These are phyloP conservation scores for Hetaerina titia DNA, from an alignment of 2,888 invertebrate genomes.

Conservation along the genomic window DNA sequence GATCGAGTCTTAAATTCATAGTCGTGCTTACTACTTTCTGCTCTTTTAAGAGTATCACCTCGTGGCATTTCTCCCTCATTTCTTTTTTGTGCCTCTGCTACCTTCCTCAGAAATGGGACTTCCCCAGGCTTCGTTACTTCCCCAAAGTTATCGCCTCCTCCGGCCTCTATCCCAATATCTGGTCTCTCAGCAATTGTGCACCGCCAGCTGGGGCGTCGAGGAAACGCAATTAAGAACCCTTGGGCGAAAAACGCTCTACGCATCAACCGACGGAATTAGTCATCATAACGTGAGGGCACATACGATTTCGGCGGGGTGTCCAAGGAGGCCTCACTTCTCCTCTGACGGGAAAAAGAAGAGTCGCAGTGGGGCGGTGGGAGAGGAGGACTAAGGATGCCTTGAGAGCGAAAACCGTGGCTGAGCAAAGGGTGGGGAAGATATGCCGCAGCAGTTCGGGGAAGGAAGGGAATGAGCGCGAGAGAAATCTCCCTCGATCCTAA, in stretches of 20 bases:
- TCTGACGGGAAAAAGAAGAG: background rate
- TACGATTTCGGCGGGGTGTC: background rate
- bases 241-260: conserved; percentile 4
- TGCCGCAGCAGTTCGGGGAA: background rate
- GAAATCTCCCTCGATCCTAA: conserved; percentile 10
- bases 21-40: too few relatives aligned
- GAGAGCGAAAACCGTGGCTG: background rate
- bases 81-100: too few relatives aligned
- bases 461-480: background rate
- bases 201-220: background rate
- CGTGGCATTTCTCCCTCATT: too few relatives aligned
- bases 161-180: background rate
- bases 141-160: too few relatives aligned
- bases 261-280: conserved; percentile 42
- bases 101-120: too few relatives aligned
- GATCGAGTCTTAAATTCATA: too few relatives aligned
- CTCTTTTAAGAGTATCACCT: too few relatives aligned
- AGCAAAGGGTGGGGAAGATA: background rate
- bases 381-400: background rate
- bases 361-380: background rate
- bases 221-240: background rate
- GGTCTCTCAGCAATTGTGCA: background rate
- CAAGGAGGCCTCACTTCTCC: background rate
- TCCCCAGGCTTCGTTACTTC: too few relatives aligned
- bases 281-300: background rate